A percentile compares a stretch with the other conserved stretches of the same genome.
phyloP scores from a whole-genome alignment of 1,140 invertebrate species.

The Limonius californicus region DNA sequence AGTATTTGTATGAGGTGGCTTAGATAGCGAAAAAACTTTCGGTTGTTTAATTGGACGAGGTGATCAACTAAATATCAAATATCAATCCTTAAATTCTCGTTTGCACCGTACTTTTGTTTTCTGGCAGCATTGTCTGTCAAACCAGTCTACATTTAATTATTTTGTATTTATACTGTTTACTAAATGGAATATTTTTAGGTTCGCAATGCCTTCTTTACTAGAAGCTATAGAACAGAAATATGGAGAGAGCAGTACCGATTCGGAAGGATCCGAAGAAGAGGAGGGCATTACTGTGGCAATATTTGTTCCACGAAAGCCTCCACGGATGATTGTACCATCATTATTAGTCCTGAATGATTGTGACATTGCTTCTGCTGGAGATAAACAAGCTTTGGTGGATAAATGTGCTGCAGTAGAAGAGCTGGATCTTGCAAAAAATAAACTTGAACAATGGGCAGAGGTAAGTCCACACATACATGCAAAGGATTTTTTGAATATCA shows the following conservation, averaged over 20 bases:
- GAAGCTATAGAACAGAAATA: conserved; percentile 84
- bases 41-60: too few species aligned
- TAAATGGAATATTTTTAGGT: not conserved
- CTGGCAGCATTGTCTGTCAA: too few species aligned
- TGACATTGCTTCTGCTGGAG: conserved; percentile 82
- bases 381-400: conserved; percentile 67
- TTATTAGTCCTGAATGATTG: conserved; percentile 86
- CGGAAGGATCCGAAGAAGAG: conserved; percentile 55
- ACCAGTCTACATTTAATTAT: too few species aligned
- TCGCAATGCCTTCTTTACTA: conserved; percentile 73
- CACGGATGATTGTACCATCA: conserved; percentile 71
- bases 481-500: not conserved
- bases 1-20: too few species aligned
- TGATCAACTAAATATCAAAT: too few species aligned
- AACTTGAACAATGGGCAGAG: conserved; percentile 79
- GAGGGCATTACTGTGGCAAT: conserved; percentile 65
- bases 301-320: conserved; percentile 77
- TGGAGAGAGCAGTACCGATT: conserved; percentile 56
- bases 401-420: conserved; percentile 85
- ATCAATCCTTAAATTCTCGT: too few species aligned
- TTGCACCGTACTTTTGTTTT: too few species aligned
- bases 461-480: conserved; percentile 48
- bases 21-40: too few species aligned
- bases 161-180: too few species aligned
- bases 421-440: conserved; percentile 87